These are phyloP conservation scores for Hyposoter didymator DNA, from an alignment of 2,888 invertebrate species.

Conservation along the genomic window DNA sequence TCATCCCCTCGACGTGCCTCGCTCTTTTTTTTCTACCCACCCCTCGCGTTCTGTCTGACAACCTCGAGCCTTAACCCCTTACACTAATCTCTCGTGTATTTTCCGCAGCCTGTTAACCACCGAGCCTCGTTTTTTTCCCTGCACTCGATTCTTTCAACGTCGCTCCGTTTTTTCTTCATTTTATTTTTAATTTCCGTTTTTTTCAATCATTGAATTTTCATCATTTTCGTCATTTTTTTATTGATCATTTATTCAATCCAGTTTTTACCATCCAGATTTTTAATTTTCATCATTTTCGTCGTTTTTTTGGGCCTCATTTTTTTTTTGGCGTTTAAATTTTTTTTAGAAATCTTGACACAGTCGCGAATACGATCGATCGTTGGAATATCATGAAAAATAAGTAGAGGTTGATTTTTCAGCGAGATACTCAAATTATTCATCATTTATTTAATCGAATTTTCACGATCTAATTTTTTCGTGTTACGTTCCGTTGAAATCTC, in stretches of 20 bases:
- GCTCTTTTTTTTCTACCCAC: not conserved
- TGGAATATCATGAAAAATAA: not conserved
- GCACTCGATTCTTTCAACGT: not conserved
- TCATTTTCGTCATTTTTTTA: not conserved
- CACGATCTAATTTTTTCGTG: not conserved
- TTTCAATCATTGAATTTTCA: not conserved
- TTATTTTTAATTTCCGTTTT: not conserved
- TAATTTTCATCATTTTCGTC: not conserved
- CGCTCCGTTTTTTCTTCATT: not conserved
- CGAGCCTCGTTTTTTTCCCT: not conserved
- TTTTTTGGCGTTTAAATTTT: not conserved
- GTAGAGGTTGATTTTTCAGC: not conserved
- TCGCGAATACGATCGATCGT: not conserved
- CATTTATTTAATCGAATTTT: not conserved
- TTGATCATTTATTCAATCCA: too few species aligned
- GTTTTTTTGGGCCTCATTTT: not conserved
- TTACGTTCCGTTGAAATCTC: not conserved
- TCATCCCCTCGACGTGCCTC: not conserved
- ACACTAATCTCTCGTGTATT: conserved; percentile 4
- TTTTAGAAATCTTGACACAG: not conserved
- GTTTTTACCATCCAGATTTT: too few species aligned
- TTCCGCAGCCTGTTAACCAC: not conserved
- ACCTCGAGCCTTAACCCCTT: conserved; percentile 7
- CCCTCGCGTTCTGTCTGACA: not conserved
- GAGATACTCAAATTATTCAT: not conserved